phyloP scores from a whole-genome alignment of 2,797 vertebrate species.

The Periophthalmus magnuspinnatus region DNA sequence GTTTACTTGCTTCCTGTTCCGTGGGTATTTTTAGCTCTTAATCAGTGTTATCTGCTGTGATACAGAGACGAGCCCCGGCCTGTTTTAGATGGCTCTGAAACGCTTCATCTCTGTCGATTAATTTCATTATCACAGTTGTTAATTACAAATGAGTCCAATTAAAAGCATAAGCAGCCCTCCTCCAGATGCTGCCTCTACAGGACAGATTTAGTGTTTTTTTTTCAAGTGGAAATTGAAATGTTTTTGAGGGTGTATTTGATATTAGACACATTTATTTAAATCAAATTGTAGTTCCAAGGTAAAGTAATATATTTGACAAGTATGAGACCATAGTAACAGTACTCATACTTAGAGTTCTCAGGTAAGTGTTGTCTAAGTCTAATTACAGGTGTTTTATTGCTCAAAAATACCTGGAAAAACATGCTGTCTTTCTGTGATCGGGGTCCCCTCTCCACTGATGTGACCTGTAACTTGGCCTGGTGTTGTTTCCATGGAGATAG shows the following conservation, averaged over 20 bases:
- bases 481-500: neutral
- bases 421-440: neutral
- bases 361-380: too few relatives aligned
- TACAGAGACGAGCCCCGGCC: conserved; percentile 39
- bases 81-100: conserved; percentile 53
- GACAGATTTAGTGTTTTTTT: neutral
- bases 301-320: too few relatives aligned
- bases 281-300: neutral
- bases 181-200: conserved; percentile 20
- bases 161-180: conserved; percentile 38
- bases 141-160: conserved; percentile 64
- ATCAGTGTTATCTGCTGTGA: conserved; percentile 45
- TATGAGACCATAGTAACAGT: too few relatives aligned
- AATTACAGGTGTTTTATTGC: too few relatives aligned
- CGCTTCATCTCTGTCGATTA: conserved; percentile 55
- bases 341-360: too few relatives aligned
- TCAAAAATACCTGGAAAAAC: too few relatives aligned
- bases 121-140: conserved; percentile 70
- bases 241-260: neutral
- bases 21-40: conserved; percentile 45
- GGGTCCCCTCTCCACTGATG: neutral
- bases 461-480: neutral
- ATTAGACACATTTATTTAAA: neutral
- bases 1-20: conserved; percentile 13
- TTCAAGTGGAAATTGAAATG: neutral